These are phyloP conservation scores for Sternotherus odoratus DNA, from an alignment of 2,797 vertebrate genomes.

Conservation along the genomic window DNA sequence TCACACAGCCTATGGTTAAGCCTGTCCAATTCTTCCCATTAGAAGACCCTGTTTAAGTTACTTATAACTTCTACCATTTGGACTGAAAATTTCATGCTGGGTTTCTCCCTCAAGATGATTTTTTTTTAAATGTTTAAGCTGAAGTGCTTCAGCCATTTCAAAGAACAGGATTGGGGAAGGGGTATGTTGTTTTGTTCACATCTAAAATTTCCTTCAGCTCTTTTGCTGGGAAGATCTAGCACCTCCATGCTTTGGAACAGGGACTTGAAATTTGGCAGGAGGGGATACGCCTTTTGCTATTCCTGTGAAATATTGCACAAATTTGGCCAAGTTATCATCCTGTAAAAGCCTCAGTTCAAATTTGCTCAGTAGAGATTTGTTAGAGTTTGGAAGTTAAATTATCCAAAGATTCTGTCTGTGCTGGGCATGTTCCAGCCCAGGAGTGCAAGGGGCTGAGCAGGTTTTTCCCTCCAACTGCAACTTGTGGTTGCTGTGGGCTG, in stretches of 20 bases:
- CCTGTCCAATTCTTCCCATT: background rate
- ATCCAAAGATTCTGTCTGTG: background rate
- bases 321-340: background rate
- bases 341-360: background rate
- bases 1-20: background rate
- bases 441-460: rapidly evolving
- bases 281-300: background rate
- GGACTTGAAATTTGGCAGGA: background rate
- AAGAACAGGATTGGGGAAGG: background rate
- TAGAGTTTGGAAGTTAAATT: background rate
- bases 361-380: background rate
- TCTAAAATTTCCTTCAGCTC: background rate
- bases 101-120: background rate
- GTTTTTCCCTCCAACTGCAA: background rate
- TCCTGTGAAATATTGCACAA: background rate
- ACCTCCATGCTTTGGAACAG: background rate
- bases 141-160: background rate
- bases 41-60: background rate
- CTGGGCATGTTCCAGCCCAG: background rate
- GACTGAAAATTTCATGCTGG: background rate
- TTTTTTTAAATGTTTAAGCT: background rate
- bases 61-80: background rate
- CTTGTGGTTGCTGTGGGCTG: background rate
- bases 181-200: background rate
- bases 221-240: background rate